Percentiles rank a stretch among this genome's conserved stretches.
phyloP scores from a whole-genome alignment of 2,888 invertebrate genomes.

The Melinopterus prodromus region DNA sequence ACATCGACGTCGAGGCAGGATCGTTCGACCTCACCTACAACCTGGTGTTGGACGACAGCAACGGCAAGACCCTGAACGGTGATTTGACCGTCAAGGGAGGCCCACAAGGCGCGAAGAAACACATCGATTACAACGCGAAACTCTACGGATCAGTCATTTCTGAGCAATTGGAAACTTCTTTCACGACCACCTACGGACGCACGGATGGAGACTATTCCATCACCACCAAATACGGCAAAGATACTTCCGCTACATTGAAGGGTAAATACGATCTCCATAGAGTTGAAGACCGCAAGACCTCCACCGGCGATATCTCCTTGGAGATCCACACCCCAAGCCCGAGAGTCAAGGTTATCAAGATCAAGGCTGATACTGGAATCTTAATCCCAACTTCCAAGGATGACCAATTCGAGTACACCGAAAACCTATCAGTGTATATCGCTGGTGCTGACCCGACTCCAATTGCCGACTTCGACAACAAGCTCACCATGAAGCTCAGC shows the following conservation, averaged over 20 bases:
- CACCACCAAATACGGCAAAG: constrained; percentile 50
- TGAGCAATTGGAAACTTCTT: constrained; percentile 52
- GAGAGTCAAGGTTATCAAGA: constrained; percentile 66
- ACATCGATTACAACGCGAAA: constrained; percentile 48
- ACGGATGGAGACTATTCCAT: constrained; percentile 44
- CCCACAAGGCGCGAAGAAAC: constrained; percentile 51
- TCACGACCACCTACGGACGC: constrained; percentile 46
- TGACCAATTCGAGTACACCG: constrained; percentile 46
- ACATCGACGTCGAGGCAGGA: constrained; percentile 58
- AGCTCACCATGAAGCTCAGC: constrained; percentile 29
- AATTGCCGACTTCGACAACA: constrained; percentile 66
- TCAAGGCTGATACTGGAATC: constrained; percentile 53
- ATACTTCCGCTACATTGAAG: constrained; percentile 49
- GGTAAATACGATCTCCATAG: constrained; percentile 35
- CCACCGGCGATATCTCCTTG: constrained; percentile 61
- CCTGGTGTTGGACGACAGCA: constrained; percentile 59
- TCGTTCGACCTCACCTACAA: constrained; percentile 58
- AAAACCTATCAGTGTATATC: constrained; percentile 46
- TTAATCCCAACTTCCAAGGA: constrained; percentile 51
- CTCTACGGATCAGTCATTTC: constrained; percentile 56
- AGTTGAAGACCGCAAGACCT: constrained; percentile 55
- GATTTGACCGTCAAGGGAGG: constrained; percentile 57
- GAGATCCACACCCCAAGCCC: constrained; percentile 66
- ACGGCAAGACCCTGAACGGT: constrained; percentile 61
- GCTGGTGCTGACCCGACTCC: constrained; percentile 58